phyloP scores from a whole-genome alignment of 1,140 invertebrate genomes.

The Brachionus asplanchnoidis region DNA sequence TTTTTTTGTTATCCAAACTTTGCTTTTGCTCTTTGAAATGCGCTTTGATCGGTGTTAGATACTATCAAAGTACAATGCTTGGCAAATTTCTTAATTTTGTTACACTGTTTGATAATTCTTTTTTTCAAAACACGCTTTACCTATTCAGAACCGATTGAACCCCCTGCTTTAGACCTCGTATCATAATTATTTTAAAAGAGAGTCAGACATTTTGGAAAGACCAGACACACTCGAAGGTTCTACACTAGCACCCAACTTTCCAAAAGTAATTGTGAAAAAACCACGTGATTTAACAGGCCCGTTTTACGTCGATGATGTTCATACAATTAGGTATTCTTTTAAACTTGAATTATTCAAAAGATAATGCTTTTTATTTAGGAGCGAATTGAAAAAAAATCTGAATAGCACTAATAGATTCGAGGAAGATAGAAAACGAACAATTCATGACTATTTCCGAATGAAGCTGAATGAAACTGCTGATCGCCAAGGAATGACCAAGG shows the following conservation, averaged over 20 bases:
- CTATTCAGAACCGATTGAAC: not conserved
- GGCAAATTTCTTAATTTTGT: not conserved
- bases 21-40: not conserved
- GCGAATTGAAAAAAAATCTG: conserved; percentile 29
- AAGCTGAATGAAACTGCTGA: conserved; percentile 4
- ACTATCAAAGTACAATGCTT: not conserved
- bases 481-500: not conserved
- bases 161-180: not conserved
- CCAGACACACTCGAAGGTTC: conserved; percentile 17
- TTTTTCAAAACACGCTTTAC: not conserved
- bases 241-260: conserved; percentile 32
- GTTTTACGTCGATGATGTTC: conserved; percentile 27
- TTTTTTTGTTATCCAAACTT: not conserved
- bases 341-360: not conserved
- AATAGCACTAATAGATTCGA: conserved; percentile 2
- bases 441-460: conserved; percentile 40
- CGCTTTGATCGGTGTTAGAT: not conserved
- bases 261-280: conserved; percentile 24
- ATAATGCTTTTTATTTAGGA: not conserved
- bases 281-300: not conserved
- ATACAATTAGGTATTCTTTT: not conserved
- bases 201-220: not conserved
- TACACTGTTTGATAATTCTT: not conserved
- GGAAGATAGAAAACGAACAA: conserved; percentile 35
- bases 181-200: not conserved